Base-by-base conservation (phyloP, 2,113 vertebrate species). In the Chrysemys picta region DNA sequence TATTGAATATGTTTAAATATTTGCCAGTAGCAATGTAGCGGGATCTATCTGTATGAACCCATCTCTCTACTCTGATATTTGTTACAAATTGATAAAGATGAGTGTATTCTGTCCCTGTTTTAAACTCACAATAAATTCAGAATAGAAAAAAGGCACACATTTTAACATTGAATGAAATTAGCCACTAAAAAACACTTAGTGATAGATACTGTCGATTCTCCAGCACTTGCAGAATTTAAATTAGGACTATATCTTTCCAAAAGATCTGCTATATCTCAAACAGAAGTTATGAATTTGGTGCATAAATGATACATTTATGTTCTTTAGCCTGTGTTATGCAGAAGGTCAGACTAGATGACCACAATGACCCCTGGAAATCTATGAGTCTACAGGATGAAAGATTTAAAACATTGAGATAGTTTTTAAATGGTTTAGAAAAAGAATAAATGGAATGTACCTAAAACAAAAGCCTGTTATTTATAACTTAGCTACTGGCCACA, bases 11-110 rank as follows among this genome's bases (percentile, higher is more conserved):
- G 65, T 69, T 82, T 82, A 53, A 83, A 21, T 69, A 69, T 42
- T 14, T 57, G 78, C 89, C 91, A 94, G 72, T 17, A 93, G 94
- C 84, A 94, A 89, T 84, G 88, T 80, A 93, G 78, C 69, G 49
- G 59, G 53, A 65, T 88, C 89, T 89, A 47, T 89, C 19, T 7
- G 0, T 50, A 85, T 69, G 85, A 93, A 56, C 14, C 10, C 72
- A 62, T 11, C 65, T 80, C 50, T 87, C 49, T 80, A 2, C 80
- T 93, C 85, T 84, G 0, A 0, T n/a, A 21, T 49, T 75, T 31
- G 42, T 91, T 83, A 84, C 5, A 8, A 83, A 72, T 85, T 84
- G 91, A 89, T 76, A 91, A 88, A n/a, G 65, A 53, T 88, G 19
- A 42, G 35, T 0, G 1, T 4, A 31, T 88, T 76, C 17, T 1